phyloP scores from a whole-genome alignment of 1,140 invertebrate species.

The Bombus picipes region DNA sequence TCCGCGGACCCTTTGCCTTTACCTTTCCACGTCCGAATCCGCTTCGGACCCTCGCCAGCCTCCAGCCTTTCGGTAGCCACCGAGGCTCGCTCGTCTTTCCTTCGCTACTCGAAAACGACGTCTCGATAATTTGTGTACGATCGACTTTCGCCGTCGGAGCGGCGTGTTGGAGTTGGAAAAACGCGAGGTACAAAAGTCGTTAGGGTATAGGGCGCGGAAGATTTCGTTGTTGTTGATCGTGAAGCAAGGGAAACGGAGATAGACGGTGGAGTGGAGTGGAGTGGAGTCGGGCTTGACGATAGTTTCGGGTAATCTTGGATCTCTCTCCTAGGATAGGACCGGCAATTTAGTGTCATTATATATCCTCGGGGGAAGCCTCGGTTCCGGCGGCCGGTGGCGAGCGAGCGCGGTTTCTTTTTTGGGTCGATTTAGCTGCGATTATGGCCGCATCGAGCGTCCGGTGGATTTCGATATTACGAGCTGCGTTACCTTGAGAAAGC shows the following conservation, averaged over 20 bases:
- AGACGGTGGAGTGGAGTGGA: neutral
- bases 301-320: neutral
- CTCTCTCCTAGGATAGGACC: slow-evolving; percentile 68
- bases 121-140: slow-evolving; percentile 51
- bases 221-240: no score
- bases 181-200: no score
- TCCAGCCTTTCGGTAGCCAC: slow-evolving; percentile 66
- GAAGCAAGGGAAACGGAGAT: no score
- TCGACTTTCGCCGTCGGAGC: no score
- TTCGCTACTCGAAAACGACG: neutral
- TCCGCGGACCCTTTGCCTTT: slow-evolving; percentile 81
- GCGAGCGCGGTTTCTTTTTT: slow-evolving; percentile 65
- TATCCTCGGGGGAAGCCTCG: slow-evolving; percentile 68
- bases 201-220: no score
- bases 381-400: slow-evolving; percentile 42
- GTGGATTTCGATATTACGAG: slow-evolving; percentile 63
- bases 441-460: slow-evolving; percentile 64
- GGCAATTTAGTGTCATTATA: slow-evolving; percentile 81
- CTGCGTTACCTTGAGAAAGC: slow-evolving; percentile 55
- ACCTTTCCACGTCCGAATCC: slow-evolving; percentile 80
- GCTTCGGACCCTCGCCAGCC: slow-evolving; percentile 65
- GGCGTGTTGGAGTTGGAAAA: no score
- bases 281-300: slow-evolving; percentile 40
- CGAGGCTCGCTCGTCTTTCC: slow-evolving; percentile 4
- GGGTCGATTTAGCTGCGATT: slow-evolving; percentile 76